phyloP scores from a whole-genome alignment of 2,113 vertebrate species.

The Gracilinanus agilis region DNA sequence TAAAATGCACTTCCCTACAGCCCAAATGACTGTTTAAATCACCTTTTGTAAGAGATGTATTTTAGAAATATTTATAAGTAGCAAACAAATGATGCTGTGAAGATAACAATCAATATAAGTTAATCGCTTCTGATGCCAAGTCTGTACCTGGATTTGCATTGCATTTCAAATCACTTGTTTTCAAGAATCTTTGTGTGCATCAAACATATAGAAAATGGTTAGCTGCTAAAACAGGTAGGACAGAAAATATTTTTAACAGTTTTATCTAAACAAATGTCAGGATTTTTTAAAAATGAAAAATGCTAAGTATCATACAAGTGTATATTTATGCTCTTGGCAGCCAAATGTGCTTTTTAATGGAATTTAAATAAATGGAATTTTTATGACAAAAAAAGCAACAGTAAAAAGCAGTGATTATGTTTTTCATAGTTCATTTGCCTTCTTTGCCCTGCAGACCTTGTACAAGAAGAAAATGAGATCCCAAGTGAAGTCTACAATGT shows the following conservation, averaged over 20 bases:
- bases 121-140: conserved; percentile 64
- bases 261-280: conserved; percentile 76
- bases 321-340: conserved; percentile 85
- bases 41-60: conserved; percentile 51
- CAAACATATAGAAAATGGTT: conserved; percentile 66
- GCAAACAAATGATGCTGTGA: conserved; percentile 24
- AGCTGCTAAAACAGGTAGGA: conserved; percentile 71
- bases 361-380: conserved; percentile 88
- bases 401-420: conserved; percentile 87
- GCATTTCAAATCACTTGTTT: conserved; percentile 71
- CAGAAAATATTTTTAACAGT: conserved; percentile 72
- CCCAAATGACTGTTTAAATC: conserved; percentile 62
- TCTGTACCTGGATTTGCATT: conserved; percentile 43
- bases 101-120: conserved; percentile 53
- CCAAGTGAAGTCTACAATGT: conserved; percentile 84
- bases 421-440: conserved; percentile 90
- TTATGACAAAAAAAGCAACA: conserved; percentile 85
- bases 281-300: conserved; percentile 80
- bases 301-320: conserved; percentile 82
- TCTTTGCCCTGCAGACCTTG: conserved; percentile 88
- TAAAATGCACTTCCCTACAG: conserved; percentile 53
- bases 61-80: conserved; percentile 45
- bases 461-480: conserved; percentile 86
- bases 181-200: conserved; percentile 63
- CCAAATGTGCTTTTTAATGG: conserved; percentile 86